A percentile compares a stretch with the other conserved stretches of the same genome.
Evolutionary conservation across 1,140 invertebrate genomes (phyloP).

Genomic region (Linepithema humile): DNA sequence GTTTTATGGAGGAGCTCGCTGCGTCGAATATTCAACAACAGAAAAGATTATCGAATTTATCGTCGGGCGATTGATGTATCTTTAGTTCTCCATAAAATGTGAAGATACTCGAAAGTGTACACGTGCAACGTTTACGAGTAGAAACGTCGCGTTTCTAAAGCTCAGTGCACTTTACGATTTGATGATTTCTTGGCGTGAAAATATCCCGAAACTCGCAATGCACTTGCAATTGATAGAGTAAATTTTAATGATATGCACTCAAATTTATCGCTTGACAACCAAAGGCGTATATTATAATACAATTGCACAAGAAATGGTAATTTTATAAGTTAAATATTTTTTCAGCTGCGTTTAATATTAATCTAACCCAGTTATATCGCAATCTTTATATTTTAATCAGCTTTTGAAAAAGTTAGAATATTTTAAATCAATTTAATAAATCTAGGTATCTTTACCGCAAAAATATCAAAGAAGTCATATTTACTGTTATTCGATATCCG

Average conservation of each 20-base stretch:
- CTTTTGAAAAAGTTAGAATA: background rate
- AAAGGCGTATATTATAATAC: too few species aligned
- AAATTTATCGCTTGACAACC: too few species aligned
- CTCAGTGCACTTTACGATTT: conserved; percentile 17
- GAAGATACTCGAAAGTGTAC: background rate
- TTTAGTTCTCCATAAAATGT: conserved; percentile 7
- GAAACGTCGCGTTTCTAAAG: background rate
- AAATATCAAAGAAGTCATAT: background rate
- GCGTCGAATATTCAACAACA: background rate
- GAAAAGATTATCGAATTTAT: background rate
- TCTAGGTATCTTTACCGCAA: background rate
- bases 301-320: too few species aligned
- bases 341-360: too few species aligned
- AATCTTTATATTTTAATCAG: too few species aligned
- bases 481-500: background rate
- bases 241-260: too few species aligned
- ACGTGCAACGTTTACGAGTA: conserved; percentile 8
- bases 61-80: background rate
- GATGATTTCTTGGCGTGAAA: background rate
- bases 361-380: too few species aligned
- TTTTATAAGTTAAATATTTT: too few species aligned
- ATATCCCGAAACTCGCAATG: background rate
- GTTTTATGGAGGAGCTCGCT: background rate
- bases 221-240: background rate
- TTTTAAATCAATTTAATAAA: background rate